Base-by-base conservation (phyloP, 2,888 invertebrate genomes). In the Latrodectus hesperus region DNA sequence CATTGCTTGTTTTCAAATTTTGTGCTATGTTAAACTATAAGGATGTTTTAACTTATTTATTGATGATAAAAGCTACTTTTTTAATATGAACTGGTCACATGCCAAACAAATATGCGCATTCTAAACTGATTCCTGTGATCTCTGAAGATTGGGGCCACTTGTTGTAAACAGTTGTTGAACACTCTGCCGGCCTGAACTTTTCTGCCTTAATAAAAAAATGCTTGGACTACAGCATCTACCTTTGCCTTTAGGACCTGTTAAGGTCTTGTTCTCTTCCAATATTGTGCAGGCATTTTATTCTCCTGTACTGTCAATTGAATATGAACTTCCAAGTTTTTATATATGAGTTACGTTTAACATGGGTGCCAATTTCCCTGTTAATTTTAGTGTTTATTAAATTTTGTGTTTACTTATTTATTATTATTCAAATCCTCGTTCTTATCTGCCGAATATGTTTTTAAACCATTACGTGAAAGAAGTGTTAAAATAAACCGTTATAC, bases 121-220 rank as follows among this genome's bases (percentile, higher is more conserved):
- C 52, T 76, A 88, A 83, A 70, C 68, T 68, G 71, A 64, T 72
- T 84, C 77, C 89, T 89, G 82, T 89, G 89, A 88, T 88, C 84
- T 89, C 89, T 84, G 80, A 89, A 78, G 82, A 88, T 79, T 88
- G 89, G 89, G 89, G 89, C 89, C 89, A 89, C 88, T 89, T 89
- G 89, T 89, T 89, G 83, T 83, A 77, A 89, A 87, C 78, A 89
- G 87, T 89, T 89, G 89, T 89, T 89, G 84, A 89, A 76, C 82
- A 84, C 84, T 85, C 73, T 84, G 87, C 87, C 89, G 87, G 84
- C 89, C 81, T 89, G 87, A 87, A 87, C 73, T 83, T 83, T 38
- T 85, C 83, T 89, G 89, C 89, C 89, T 89, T 87, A 89, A 71
- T 80, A 72, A 83, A 86, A 77, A 80, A 79, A 79, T 85, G 84